Evolutionary conservation across 2,113 vertebrate species (phyloP), one percentile per base, ranked within the genome.

Genomic region (Dasyprocta punctata): DNA sequence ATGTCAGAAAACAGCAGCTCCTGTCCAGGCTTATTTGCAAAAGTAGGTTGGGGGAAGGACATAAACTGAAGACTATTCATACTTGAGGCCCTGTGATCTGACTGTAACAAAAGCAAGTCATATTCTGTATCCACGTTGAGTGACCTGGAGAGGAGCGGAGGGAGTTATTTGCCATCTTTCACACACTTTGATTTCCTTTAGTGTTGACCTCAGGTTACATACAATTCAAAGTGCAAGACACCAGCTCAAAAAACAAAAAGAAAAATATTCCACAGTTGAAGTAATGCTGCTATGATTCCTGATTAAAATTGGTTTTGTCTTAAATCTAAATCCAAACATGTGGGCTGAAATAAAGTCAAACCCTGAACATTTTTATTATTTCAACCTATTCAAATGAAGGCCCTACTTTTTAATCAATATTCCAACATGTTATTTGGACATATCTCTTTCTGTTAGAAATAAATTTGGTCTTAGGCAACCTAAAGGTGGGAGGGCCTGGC

Each of bases 21-120:
- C 97, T 97, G 96, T 92, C 71, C 38, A 13, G 26, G 7, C 58
- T 7, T 98, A 97, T 98, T 98, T 97, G 98, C 94, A 94, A 90
- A 93, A 92, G 89, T 52, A 97, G 44, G 16, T 97, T 95, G 95
- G 83, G 81, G 93, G 52, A 98, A 84, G 65, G 28, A 82, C 61
- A 67, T 94, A 94, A 97, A 97, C 98, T 96, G 63, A 96, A 95
- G 98, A 90, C 56, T 85, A 95, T 97, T 98, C 94, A 94, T 95
- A 87, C 78, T 92, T 81, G 49, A 36, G 89, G 89, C 96, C 89
- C 92, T 93, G 94, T n/a, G 86, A 97, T 86, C 96, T 69, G 47
- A 92, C 54, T 71, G 94, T 85, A 94, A 96, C 89, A 97, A 98
- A 93, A 88, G 33, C 47, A 65, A 90, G 38, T 63, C 92, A 91